Conservation (phyloP, 2,888 invertebrate genomes). For the Conomelus anceps region DNA sequence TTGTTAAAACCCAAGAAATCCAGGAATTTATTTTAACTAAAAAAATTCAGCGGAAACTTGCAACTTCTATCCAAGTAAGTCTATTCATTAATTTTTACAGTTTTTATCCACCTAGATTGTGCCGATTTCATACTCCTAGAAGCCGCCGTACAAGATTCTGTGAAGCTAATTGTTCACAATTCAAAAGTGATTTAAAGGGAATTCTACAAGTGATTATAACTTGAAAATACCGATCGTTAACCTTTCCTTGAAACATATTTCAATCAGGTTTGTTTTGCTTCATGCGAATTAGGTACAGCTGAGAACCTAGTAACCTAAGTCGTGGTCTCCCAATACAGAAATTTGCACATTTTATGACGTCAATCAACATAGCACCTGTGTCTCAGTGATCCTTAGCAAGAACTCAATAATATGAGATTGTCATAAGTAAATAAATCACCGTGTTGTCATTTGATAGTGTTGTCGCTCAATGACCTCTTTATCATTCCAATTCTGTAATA, state of each 20-base stretch:
- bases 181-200: too few species aligned
- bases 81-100: too few species aligned
- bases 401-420: neutral
- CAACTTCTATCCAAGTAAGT: too few species aligned
- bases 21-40: too few species aligned
- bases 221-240: neutral
- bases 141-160: neutral
- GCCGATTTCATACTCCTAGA: neutral
- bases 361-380: neutral
- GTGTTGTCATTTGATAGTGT: neutral
- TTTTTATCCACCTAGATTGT: too few species aligned
- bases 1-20: too few species aligned
- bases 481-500: neutral
- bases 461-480: neutral
- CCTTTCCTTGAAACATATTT: neutral
- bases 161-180: too few species aligned
- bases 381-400: neutral
- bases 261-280: neutral
- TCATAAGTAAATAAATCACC: neutral
- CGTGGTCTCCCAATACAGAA: neutral
- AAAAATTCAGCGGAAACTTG: too few species aligned
- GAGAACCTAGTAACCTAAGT: too few species aligned
- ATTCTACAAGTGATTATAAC: neutral
- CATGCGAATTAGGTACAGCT: neutral
- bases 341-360: neutral